Percentiles rank a stretch among this genome's conserved stretches.
These are phyloP conservation scores for Tenthredo notha DNA, from an alignment of 2,888 invertebrate genomes.

Conservation along the genomic window DNA sequence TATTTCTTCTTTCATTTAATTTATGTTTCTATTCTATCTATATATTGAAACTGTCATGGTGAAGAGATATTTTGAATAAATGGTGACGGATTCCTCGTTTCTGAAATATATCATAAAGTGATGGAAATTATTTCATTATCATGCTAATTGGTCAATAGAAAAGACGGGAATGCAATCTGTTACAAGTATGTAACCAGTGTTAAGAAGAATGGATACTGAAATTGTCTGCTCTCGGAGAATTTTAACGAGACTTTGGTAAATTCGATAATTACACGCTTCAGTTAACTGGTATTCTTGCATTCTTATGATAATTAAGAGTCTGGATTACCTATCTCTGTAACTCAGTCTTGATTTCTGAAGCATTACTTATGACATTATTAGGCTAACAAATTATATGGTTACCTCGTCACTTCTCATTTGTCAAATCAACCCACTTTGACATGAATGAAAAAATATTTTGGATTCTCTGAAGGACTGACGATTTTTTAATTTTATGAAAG, in stretches of 20 bases:
- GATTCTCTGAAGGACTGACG: not conserved
- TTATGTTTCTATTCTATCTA: not conserved
- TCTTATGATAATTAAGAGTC: constrained; percentile 35
- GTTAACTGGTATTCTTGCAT: not conserved
- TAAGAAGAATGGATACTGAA: not conserved
- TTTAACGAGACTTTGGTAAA: not conserved
- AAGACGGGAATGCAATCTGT: constrained; percentile 22
- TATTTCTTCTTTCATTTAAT: not conserved
- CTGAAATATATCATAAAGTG: not conserved
- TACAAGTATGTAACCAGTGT: not conserved
- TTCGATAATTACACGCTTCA: constrained; percentile 41
- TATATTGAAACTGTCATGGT: not conserved
- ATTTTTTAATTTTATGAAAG: too few species aligned
- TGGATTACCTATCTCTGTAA: not conserved
- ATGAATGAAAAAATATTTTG: not conserved
- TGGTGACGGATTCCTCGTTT: not conserved
- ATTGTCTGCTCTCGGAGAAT: not conserved
- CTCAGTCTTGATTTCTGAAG: not conserved
- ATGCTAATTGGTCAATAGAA: constrained; percentile 9
- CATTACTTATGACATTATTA: not conserved
- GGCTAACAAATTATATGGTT: not conserved
- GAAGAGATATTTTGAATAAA: not conserved
- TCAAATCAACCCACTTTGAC: not conserved
- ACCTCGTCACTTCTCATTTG: not conserved
- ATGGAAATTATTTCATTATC: constrained; percentile 19